Evolutionary conservation across 2,797 vertebrate species (phyloP).

Genomic region (Tokudaia tokunoshimensis): DNA sequence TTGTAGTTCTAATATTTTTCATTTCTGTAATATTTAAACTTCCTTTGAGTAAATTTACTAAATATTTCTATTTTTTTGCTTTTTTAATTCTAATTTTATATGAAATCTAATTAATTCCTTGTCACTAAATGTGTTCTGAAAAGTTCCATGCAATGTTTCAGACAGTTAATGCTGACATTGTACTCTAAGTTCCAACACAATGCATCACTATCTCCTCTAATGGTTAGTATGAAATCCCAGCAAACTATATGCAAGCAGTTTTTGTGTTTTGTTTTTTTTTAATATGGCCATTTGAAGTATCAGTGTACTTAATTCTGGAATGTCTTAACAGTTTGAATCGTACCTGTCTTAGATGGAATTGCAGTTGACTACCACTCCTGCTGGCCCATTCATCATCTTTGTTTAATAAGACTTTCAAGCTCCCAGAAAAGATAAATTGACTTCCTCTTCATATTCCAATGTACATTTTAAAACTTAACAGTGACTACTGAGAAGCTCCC

Average conservation of each 20-base stretch:
- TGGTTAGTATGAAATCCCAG: conserved; percentile 78
- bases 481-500: conserved; percentile 63
- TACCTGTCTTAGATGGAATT: conserved; percentile 58
- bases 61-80: conserved; percentile 43
- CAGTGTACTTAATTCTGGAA: conserved; percentile 53
- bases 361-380: conserved; percentile 49
- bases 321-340: conserved; percentile 68
- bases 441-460: conserved; percentile 66
- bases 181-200: conserved; percentile 81
- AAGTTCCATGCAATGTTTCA: conserved; percentile 84
- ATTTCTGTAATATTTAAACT: conserved; percentile 43
- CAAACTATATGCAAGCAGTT: conserved; percentile 42
- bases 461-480: conserved; percentile 76
- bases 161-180: conserved; percentile 86
- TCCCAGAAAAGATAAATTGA: conserved; percentile 56
- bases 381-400: conserved; percentile 28
- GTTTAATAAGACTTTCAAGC: conserved; percentile 43
- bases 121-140: conserved; percentile 82
- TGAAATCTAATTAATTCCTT: conserved; percentile 79
- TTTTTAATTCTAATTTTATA: conserved; percentile 76
- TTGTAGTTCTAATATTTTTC: conserved; percentile 51
- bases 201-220: conserved; percentile 87
- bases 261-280: not conserved
- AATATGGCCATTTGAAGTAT: conserved; percentile 55
- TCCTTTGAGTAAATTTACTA: conserved; percentile 49